phyloP scores from a whole-genome alignment of 2,888 invertebrate genomes.

The Synanthedon myopaeformis region DNA sequence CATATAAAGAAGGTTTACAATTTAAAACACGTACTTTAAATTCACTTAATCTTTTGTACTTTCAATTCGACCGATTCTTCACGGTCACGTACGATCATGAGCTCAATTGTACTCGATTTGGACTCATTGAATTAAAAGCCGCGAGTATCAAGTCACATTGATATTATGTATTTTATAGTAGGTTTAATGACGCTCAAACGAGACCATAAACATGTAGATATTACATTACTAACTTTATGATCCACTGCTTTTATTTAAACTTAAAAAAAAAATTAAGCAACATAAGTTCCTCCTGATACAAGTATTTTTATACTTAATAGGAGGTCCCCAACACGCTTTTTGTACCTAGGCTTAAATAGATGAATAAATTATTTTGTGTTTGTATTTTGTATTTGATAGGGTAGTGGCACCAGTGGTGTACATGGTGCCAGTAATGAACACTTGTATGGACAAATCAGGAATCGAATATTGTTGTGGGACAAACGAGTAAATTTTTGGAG shows the following conservation, averaged over 20 bases:
- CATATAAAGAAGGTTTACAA: too few species aligned
- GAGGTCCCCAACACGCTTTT: too few species aligned
- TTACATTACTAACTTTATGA: slow-evolving; percentile 54
- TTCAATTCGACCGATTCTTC: slow-evolving; percentile 56
- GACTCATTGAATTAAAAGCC: slow-evolving; percentile 49
- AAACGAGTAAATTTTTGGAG: too few species aligned
- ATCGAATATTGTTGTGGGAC: too few species aligned
- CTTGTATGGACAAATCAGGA: too few species aligned
- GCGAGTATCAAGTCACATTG: slow-evolving; percentile 51
- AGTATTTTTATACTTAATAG: too few species aligned
- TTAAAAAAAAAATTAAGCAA: slow-evolving; percentile 10
- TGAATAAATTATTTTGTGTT: too few species aligned
- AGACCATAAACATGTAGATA: slow-evolving; percentile 58
- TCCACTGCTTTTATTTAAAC: slow-evolving; percentile 30
- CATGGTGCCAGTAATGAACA: too few species aligned
- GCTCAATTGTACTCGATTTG: slow-evolving; percentile 59
- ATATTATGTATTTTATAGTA: slow-evolving; percentile 62
- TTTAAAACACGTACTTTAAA: neutral
- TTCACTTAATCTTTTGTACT: slow-evolving; percentile 30
- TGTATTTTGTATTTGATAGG: too few species aligned
- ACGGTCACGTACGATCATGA: slow-evolving; percentile 46
- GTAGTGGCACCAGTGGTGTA: too few species aligned
- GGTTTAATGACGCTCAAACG: slow-evolving; percentile 62
- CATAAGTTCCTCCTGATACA: too few species aligned
- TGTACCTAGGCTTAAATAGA: too few species aligned